These are phyloP conservation scores for Labeo calbasu DNA, from an alignment of 2,797 vertebrate species.

Conservation along the genomic window DNA sequence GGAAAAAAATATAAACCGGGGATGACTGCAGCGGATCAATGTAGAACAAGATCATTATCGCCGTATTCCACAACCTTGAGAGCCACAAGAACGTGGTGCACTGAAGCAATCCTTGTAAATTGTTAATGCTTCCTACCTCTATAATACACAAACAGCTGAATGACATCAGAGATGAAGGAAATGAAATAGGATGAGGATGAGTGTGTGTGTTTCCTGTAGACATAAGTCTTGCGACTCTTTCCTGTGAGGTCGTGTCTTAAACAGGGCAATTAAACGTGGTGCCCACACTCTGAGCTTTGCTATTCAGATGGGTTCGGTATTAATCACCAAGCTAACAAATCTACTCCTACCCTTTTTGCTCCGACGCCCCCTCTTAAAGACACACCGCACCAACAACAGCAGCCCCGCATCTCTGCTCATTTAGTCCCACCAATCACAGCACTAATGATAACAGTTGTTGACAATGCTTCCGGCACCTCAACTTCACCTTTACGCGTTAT, in stretches of 20 bases:
- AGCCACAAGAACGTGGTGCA: conserved; percentile 16
- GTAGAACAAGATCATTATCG: conserved; percentile 40
- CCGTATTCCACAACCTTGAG: conserved; percentile 19
- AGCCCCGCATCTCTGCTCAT: not conserved
- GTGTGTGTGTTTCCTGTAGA: not conserved
- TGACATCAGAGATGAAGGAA: conserved; percentile 28
- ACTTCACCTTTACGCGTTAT: not conserved
- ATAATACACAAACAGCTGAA: conserved; percentile 33
- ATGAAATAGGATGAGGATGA: not conserved
- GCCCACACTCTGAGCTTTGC: conserved; percentile 41
- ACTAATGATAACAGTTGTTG: not conserved
- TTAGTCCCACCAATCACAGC: not conserved
- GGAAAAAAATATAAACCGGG: not conserved
- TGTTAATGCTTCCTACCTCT: conserved; percentile 29
- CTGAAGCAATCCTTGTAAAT: conserved; percentile 44
- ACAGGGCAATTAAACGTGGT: conserved; percentile 19
- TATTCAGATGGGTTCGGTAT: conserved; percentile 32
- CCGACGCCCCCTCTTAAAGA: conserved; percentile 48
- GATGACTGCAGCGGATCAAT: conserved; percentile 32
- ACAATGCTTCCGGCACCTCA: not conserved
- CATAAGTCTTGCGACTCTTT: not conserved
- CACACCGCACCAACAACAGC: not conserved
- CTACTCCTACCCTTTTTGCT: conserved; percentile 39
- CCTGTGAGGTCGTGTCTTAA: conserved; percentile 27
- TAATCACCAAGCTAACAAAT: conserved; percentile 46